These are phyloP conservation scores for Corynorhinus townsendii DNA, from an alignment of 2,113 vertebrate genomes.

Conservation along the genomic window DNA sequence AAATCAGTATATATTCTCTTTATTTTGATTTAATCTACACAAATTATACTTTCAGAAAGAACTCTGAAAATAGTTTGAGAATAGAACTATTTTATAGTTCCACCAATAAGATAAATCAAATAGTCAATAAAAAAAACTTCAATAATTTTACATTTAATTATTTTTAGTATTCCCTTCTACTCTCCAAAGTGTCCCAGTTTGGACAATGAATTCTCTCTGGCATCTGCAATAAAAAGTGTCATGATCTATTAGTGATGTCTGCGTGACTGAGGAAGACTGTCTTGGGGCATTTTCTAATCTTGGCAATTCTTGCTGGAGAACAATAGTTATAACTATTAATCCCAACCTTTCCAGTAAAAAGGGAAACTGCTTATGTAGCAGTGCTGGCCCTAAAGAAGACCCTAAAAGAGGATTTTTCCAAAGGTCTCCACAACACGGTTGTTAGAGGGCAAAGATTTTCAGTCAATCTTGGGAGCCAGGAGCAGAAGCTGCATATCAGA, in stretches of 20 bases:
- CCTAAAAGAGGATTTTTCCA: background rate
- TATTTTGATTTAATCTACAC: background rate
- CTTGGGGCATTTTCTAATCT: background rate
- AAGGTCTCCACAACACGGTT: background rate
- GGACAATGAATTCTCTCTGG: background rate
- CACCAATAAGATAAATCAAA: background rate
- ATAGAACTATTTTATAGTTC: background rate
- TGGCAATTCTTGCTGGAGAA: background rate
- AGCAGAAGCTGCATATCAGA: background rate
- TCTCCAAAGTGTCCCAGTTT: background rate
- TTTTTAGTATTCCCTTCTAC: background rate
- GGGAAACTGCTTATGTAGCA: background rate
- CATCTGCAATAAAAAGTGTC: background rate
- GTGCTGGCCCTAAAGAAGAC: background rate
- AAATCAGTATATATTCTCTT: background rate
- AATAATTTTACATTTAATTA: background rate
- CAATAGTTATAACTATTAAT: background rate
- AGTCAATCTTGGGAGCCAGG: background rate
- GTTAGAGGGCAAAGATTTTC: background rate
- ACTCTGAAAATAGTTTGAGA: background rate
- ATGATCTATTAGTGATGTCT: background rate
- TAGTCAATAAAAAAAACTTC: background rate
- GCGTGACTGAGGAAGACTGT: background rate
- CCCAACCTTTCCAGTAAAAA: background rate
- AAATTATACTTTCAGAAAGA: conserved; percentile 8